Evolutionary conservation across 2,113 vertebrate genomes (phyloP), one percentile per base, ranked within the genome.

Genomic region (Lophura nycthemera): DNA sequence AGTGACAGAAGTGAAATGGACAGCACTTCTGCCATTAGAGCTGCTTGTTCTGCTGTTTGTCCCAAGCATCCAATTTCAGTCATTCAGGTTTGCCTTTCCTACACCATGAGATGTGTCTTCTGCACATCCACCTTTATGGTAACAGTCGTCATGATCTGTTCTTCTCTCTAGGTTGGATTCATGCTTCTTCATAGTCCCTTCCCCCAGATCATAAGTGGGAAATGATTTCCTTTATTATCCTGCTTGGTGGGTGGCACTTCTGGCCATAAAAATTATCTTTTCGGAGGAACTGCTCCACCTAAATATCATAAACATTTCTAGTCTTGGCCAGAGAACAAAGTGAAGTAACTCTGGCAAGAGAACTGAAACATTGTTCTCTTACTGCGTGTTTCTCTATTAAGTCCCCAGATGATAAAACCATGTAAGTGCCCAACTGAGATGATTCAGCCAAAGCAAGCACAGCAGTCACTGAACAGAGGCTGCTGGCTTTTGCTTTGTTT

Each of bases 241-340:
- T 22, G 45, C 96, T 96, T 95, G 59, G 91, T 96, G 94, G 92
- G 94, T 97, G 97, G 96, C 86, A 74, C 65, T 89, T 94, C 32
- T 77, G 72, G 86, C 92, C 65, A 75, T 64, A 94, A 86, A 93
- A 93, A 83, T 78, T 78, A 80, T 93, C 90, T 90, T 89, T 93
- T 96, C 83, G 93, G 96, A 94, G 88, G 92, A 96, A 93, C 85
- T 57, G 57, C 93, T 94, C 95, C 92, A 93, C 95, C 97, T 96
- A 80, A 96, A 72, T 91, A 95, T 94, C 93, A 92, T 78, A 93
- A 93, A 96, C 90, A 86, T 96, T 94, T 92, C 83, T 77, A 59
- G 59, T 83, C 93, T 94, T 96, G 93, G 96, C 90, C 24, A 57
- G 45, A 92, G 96, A 97, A 96, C 91, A 97, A 96, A 96, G 96